A percentile compares a stretch with the other conserved stretches of the same genome.
Conservation (phyloP, 2,888 invertebrate genomes). For the Cyrtodaria siliqua region DNA sequence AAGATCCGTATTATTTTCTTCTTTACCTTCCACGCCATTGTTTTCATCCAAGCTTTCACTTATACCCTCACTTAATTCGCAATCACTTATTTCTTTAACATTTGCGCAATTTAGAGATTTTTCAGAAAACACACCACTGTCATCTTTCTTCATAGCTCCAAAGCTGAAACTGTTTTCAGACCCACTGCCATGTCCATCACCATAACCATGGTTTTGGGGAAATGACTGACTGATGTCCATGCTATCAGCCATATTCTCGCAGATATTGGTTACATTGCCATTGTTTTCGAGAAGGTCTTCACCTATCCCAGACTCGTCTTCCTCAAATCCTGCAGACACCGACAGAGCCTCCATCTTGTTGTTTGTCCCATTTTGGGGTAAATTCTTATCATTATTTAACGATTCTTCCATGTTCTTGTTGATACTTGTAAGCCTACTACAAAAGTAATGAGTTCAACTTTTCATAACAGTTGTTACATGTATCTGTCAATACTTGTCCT, state of each 20-base stretch:
- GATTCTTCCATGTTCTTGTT: too few relatives aligned
- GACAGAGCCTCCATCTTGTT: too few relatives aligned
- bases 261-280: too few relatives aligned
- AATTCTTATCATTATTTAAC: too few relatives aligned
- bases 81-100: conserved; percentile 65
- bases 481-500: too few relatives aligned
- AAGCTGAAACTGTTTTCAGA: conserved; percentile 13
- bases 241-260: neutral
- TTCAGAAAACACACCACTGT: conserved; percentile 82
- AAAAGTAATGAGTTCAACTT: too few relatives aligned
- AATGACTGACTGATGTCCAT: neutral
- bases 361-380: too few relatives aligned
- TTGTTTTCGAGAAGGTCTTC: conserved; percentile 1
- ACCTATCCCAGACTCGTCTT: conserved; percentile 19
- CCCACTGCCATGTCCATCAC: neutral
- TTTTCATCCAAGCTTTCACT: conserved; percentile 58
- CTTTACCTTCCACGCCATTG: conserved; percentile 16
- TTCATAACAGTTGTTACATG: too few relatives aligned
- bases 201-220: too few relatives aligned
- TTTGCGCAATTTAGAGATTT: conserved; percentile 67
- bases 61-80: conserved; percentile 68
- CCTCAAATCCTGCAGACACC: neutral
- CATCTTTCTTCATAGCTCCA: conserved; percentile 78
- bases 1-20: conserved; percentile 31
- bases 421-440: too few relatives aligned